phyloP scores from a whole-genome alignment of 2,113 vertebrate species.

The Cranoglanis bouderius region DNA sequence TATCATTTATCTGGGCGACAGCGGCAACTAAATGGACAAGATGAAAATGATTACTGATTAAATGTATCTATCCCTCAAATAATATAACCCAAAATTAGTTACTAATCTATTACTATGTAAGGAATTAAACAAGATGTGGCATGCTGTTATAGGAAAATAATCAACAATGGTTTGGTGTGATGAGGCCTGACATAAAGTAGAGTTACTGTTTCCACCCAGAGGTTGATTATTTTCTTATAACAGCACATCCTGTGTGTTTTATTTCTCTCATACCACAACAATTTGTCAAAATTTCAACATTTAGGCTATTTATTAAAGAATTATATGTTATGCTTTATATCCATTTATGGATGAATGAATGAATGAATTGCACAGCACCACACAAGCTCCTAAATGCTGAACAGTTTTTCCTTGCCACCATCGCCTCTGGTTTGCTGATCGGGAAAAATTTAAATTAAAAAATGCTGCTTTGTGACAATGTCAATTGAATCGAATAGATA shows the following conservation, averaged over 20 bases:
- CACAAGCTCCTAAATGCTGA: not conserved
- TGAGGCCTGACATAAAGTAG: not conserved
- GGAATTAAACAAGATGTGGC: not conserved
- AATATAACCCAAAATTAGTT: not conserved
- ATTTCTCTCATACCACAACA: not conserved
- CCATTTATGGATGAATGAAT: not conserved
- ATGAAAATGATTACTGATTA: not conserved
- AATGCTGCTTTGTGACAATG: not conserved
- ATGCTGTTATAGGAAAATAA: not conserved
- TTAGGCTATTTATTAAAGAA: not conserved
- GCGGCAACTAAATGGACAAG: not conserved
- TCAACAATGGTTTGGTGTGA: not conserved
- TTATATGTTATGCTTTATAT: not conserved
- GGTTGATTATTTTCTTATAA: not conserved
- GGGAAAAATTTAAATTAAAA: not conserved
- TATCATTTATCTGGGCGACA: not conserved
- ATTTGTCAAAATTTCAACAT: not conserved
- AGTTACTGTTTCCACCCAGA: not conserved
- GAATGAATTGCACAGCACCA: not conserved
- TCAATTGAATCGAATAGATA: too few species aligned
- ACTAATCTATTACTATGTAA: not conserved
- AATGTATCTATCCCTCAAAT: not conserved
- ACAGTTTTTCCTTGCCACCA: not conserved
- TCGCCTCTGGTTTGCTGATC: not conserved
- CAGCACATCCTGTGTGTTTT: not conserved